Conservation (phyloP, 1,140 invertebrate genomes). For the Prorops nasuta region DNA sequence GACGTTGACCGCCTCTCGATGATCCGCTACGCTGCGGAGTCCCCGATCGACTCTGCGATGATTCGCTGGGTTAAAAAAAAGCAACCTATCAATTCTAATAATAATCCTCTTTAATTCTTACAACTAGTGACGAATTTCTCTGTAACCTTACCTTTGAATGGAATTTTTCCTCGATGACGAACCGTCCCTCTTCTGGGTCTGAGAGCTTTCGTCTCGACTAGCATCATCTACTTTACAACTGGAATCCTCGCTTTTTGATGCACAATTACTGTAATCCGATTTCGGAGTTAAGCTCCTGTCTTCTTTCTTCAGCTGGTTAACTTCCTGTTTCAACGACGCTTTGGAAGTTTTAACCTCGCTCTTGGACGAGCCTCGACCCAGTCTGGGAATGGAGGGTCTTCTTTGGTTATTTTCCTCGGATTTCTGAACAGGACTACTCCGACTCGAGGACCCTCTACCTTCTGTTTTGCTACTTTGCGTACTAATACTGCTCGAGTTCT, state of each 20-base stretch:
- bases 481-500: no score
- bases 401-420: constrained; percentile 26
- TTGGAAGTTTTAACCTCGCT: constrained; percentile 24
- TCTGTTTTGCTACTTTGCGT: no score
- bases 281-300: constrained; percentile 27
- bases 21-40: constrained; percentile 24
- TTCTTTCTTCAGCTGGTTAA: constrained; percentile 18
- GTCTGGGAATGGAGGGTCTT: constrained; percentile 22
- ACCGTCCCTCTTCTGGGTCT: constrained; percentile 9
- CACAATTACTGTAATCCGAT: constrained; percentile 15
- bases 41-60: constrained; percentile 16
- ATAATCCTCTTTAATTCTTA: no score
- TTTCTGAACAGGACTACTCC: constrained; percentile 21
- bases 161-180: constrained; percentile 24
- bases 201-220: no score
- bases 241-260: constrained; percentile 22
- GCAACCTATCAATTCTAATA: no score
- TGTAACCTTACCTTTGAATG: constrained; percentile 16
- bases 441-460: no score
- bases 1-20: constrained; percentile 40
- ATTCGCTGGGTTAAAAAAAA: neutral
- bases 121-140: no score
- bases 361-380: constrained; percentile 24
- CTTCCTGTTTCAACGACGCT: constrained; percentile 22
- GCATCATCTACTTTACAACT: no score